phyloP scores from a whole-genome alignment of 2,113 vertebrate genomes.

The Xenopus borealis region DNA sequence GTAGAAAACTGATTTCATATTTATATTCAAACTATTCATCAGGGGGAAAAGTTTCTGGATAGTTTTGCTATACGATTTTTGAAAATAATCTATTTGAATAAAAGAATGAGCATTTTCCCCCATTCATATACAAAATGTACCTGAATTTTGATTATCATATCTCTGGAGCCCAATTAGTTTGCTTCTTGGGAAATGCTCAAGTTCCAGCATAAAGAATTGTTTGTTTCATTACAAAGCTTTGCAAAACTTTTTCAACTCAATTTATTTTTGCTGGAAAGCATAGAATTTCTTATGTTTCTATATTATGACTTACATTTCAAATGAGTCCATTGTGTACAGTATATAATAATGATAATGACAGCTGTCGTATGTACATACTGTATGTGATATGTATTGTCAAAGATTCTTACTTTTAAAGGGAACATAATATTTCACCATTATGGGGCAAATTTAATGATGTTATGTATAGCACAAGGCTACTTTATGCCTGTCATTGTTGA shows the following conservation, averaged over 20 bases:
- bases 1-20: conserved; percentile 15
- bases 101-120: conserved; percentile 6
- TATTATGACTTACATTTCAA: no score
- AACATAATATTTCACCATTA: no score
- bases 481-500: no score
- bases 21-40: conserved; percentile 19
- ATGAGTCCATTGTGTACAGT: no score
- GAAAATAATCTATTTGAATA: conserved; percentile 33
- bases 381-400: background rate
- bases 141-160: conserved; percentile 31
- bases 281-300: no score
- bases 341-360: no score
- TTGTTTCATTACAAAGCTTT: conserved; percentile 31
- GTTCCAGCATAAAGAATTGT: conserved; percentile 18
- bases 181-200: conserved; percentile 34
- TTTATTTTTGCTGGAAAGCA: conserved; percentile 17
- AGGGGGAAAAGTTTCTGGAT: conserved; percentile 16
- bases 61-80: conserved; percentile 17
- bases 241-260: background rate
- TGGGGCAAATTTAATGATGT: no score
- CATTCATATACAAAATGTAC: conserved; percentile 9
- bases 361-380: no score
- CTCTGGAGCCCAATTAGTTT: conserved; percentile 39
- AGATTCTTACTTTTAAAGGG: no score
- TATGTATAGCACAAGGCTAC: no score